Evolutionary conservation across 2,888 invertebrate genomes (phyloP), one percentile per base, ranked within the genome.

Genomic region (Microctonus aethiopoides): DNA sequence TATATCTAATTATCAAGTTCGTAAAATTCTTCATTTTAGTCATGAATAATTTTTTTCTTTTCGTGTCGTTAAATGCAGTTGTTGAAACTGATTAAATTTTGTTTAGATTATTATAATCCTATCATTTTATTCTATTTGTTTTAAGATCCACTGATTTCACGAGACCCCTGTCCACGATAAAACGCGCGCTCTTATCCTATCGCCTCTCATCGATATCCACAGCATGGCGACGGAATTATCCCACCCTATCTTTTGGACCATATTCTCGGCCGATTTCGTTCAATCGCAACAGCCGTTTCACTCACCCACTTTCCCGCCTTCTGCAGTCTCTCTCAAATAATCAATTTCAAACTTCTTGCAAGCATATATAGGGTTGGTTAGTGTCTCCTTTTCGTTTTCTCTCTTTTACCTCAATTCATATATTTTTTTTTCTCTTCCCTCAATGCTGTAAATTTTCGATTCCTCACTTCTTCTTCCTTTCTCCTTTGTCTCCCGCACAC

Each of bases 171-270:
- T 70, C 66, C 64, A 51, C 20, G 39, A 22, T 54, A 20, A 36
- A 59, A 63, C 57, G 68, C 64, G n/a, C 62, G 34, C 36, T 62
- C 71, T 74, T 75, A 74, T 62, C 71, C 72, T 68, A 73, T 74
- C 68, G 62, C 65, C 66, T 73, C 74, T 75, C 75, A 73, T 71
- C 80, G 79, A 80, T 80, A 78, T 77, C 75, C 75, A 75, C 75
- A 75, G 77, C 75, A 79, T 79, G 75, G 75, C 77, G 74, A 75
- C 72, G 76, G 77, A 81, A 81, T 81, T 81, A 81, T 81, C 76
- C 79, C 77, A 75, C 76, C 79, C 78, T 75, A 74, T 76, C 66
- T n/a, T 72, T 61, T 68, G 64, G 73, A 72, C 72, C 75, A 78
- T 77, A 76, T 80, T 79, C 77, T 78, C 79, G 76, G 75, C 74